Evolutionary conservation across 2,113 vertebrate genomes (phyloP).

Genomic region (Sinocyclocheilus anshuiensis): DNA sequence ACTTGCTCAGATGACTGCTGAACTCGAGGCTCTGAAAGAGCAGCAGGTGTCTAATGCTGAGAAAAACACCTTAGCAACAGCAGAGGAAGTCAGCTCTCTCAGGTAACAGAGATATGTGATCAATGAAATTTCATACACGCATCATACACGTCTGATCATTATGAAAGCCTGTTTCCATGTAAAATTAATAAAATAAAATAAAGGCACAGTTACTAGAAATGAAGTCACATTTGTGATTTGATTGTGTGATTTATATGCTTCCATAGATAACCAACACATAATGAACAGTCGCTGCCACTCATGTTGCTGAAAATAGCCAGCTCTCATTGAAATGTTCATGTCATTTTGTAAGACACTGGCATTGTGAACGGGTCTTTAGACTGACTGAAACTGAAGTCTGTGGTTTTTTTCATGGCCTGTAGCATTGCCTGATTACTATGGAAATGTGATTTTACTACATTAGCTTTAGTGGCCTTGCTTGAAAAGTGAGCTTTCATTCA

Average conservation of each 20-base stretch:
- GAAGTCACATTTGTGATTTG: neutral
- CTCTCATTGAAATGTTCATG: constrained; percentile 5
- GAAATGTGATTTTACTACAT: constrained; percentile 34
- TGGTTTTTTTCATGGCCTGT: constrained; percentile 4
- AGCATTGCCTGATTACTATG: constrained; percentile 26
- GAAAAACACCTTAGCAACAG: constrained; percentile 57
- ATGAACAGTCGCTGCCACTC: neutral
- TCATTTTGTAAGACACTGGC: neutral
- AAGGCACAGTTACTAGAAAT: too few relatives aligned
- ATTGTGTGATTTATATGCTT: too few relatives aligned
- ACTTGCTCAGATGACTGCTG: constrained; percentile 67
- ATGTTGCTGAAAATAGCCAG: neutral
- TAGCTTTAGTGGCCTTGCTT: constrained; percentile 41
- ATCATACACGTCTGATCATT: neutral
- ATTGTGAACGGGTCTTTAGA: neutral
- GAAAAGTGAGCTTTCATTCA: neutral
- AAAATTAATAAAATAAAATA: too few relatives aligned
- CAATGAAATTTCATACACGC: neutral
- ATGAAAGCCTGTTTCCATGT: neutral
- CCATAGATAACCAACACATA: too few relatives aligned
- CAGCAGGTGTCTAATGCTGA: constrained; percentile 65
- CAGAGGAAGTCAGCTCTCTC: constrained; percentile 72
- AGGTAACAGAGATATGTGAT: constrained; percentile 61
- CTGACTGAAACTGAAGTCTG: neutral
- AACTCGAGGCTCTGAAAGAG: constrained; percentile 72